Percentiles rank a stretch among this genome's conserved stretches.
Evolutionary conservation across 2,797 vertebrate species (phyloP).

Genomic region (Garrulus glandarius): DNA sequence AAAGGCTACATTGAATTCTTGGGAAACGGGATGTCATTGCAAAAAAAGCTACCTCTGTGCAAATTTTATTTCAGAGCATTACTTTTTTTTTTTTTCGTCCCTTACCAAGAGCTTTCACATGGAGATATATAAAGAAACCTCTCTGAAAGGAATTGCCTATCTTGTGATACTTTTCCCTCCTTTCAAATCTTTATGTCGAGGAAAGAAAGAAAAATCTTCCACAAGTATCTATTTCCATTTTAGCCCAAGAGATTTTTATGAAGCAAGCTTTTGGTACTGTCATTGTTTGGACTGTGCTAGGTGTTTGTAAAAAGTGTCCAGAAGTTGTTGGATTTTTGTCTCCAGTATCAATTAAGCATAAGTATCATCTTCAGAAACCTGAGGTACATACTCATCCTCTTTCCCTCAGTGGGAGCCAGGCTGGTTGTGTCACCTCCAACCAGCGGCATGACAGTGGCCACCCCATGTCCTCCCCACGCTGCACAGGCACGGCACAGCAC

Average conservation of each 20-base stretch:
- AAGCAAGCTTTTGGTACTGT: neutral
- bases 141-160: neutral
- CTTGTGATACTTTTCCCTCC: neutral
- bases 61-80: slow-evolving; percentile 26
- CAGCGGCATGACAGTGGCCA: accelerated
- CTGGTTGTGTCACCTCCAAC: neutral
- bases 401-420: neutral
- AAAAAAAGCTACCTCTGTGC: slow-evolving; percentile 21
- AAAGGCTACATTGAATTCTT: slow-evolving; percentile 45
- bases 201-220: neutral
- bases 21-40: slow-evolving; percentile 44
- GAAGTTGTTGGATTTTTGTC: neutral
- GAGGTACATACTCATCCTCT: neutral
- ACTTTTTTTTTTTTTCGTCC: slow-evolving; percentile 31
- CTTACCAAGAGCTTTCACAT: neutral
- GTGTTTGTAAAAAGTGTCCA: neutral
- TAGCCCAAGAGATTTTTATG: neutral
- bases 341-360: neutral
- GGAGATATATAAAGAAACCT: neutral
- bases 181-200: neutral
- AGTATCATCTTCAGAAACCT: neutral
- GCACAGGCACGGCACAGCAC: neutral
- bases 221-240: neutral
- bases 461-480: accelerated
- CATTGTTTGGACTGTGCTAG: neutral